phyloP scores from a whole-genome alignment of 2,888 invertebrate genomes.

The Drosophila pseudotalamancana region DNA sequence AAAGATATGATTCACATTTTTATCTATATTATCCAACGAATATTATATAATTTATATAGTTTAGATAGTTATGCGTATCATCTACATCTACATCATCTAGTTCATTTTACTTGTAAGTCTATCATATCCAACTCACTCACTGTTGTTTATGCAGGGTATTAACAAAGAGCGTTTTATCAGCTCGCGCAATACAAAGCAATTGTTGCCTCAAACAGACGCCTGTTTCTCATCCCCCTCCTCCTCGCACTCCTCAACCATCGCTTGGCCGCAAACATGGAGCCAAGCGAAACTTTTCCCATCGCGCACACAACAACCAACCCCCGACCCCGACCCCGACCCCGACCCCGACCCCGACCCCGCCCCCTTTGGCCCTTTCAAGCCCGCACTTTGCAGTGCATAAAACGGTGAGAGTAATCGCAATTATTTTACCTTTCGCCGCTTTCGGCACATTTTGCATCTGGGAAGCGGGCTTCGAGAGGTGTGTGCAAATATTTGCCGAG shows the following conservation, averaged over 20 bases:
- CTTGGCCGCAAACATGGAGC: background rate
- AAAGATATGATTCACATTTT: no score
- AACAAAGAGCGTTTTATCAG: background rate
- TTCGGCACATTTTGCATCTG: conserved; percentile 47
- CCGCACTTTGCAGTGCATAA: conserved; percentile 11
- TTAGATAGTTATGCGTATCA: no score
- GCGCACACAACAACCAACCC: background rate
- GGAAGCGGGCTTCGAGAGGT: background rate
- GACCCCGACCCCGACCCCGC: no score
- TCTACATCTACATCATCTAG: no score
- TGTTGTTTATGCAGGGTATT: background rate
- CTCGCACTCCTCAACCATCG: no score
- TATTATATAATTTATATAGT: no score
- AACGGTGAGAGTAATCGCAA: conserved; percentile 42
- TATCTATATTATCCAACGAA: no score
- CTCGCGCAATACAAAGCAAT: background rate
- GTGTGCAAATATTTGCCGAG: conserved; percentile 47
- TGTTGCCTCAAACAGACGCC: background rate
- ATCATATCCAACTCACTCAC: background rate
- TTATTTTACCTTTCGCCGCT: conserved; percentile 54
- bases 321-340: background rate
- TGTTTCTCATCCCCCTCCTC: background rate
- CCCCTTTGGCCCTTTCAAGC: background rate
- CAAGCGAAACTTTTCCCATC: background rate
- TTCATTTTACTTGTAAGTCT: no score